A percentile compares a stretch with the other conserved stretches of the same genome.
phyloP scores from a whole-genome alignment of 2,113 vertebrate genomes.

The Candoia aspera region DNA sequence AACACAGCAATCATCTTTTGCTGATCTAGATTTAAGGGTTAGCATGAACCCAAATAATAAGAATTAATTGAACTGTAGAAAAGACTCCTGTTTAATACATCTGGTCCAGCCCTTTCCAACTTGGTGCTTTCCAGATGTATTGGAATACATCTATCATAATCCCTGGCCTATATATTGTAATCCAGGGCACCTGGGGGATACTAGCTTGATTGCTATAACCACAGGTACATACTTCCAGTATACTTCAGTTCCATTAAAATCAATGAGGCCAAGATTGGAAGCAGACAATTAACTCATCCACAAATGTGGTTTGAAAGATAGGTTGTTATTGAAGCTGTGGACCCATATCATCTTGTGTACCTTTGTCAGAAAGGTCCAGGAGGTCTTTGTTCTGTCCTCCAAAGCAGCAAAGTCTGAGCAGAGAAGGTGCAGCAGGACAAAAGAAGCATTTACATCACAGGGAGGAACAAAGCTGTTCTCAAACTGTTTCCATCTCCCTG shows the following conservation, averaged over 20 bases:
- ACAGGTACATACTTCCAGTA: background rate
- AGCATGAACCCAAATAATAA: background rate
- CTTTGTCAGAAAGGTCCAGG: background rate
- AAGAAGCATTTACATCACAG: background rate
- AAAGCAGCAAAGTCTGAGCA: background rate
- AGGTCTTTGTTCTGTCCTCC: background rate
- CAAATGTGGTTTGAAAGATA: background rate
- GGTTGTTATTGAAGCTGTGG: background rate
- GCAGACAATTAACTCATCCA: background rate
- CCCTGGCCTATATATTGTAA: background rate
- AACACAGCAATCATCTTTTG: background rate
- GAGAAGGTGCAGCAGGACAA: background rate
- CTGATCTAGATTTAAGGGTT: background rate
- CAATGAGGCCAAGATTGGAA: background rate
- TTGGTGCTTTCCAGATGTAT: background rate
- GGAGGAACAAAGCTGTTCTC: background rate
- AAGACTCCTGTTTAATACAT: background rate
- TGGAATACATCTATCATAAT: background rate
- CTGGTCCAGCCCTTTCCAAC: background rate
- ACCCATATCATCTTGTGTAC: background rate
- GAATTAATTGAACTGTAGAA: background rate
- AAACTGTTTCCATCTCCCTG: background rate
- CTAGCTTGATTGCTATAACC: background rate
- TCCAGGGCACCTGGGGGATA: background rate
- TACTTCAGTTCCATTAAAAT: background rate